Conservation (phyloP, 2,113 vertebrate genomes). For the Anthoscopus minutus region DNA sequence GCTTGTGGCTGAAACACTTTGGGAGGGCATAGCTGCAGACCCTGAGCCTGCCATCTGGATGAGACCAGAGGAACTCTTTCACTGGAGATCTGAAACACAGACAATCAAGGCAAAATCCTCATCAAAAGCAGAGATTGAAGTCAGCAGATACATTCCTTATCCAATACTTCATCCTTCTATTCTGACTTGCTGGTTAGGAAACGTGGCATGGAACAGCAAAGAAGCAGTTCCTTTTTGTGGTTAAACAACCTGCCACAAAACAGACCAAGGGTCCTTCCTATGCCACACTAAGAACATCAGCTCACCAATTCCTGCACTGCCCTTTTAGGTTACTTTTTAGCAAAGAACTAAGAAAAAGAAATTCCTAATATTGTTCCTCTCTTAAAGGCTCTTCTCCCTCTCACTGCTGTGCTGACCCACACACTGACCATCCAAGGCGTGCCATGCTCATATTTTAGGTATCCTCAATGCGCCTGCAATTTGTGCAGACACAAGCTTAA, state of each 20-base stretch:
- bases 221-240: neutral
- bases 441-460: neutral
- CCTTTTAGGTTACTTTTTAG: neutral
- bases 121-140: conserved; percentile 25
- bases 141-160: neutral
- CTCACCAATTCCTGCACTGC: neutral
- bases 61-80: neutral
- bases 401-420: neutral
- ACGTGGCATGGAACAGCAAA: neutral
- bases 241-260: neutral
- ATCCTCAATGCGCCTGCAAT: neutral
- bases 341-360: neutral
- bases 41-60: neutral
- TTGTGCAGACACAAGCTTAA: neutral
- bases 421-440: neutral
- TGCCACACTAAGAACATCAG: neutral
- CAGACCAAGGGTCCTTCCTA: neutral
- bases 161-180: conserved; percentile 28
- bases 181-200: conserved; percentile 33
- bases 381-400: neutral
- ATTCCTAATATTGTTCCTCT: neutral
- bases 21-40: neutral
- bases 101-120: neutral
- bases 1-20: neutral
- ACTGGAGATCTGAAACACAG: neutral